A percentile compares a stretch with the other conserved stretches of the same genome.
These are phyloP conservation scores for Nerophis lumbriciformis DNA, from an alignment of 2,113 vertebrate genomes.

Conservation along the genomic window DNA sequence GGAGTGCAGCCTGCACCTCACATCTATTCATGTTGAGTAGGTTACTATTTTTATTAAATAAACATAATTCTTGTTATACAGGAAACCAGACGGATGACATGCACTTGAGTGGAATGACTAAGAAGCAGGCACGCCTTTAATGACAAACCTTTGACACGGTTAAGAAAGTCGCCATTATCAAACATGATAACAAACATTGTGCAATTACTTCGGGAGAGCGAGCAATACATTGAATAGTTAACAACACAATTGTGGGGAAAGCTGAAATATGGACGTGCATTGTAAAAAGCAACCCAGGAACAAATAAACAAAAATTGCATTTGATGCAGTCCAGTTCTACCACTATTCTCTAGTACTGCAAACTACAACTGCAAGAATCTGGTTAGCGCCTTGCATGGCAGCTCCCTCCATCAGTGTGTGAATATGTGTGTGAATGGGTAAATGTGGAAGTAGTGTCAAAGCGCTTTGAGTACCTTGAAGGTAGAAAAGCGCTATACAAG, in stretches of 20 bases:
- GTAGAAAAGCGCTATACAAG: too few relatives aligned
- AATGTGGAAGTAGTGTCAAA: too few relatives aligned
- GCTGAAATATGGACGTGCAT: neutral
- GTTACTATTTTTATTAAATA: neutral
- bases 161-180: neutral
- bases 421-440: too few relatives aligned
- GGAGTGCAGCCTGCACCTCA: neutral
- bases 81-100: neutral
- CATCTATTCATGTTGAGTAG: neutral
- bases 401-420: too few relatives aligned
- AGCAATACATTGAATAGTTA: neutral
- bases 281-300: neutral
- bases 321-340: too few relatives aligned
- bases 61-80: neutral
- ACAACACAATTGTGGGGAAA: neutral
- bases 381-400: too few relatives aligned
- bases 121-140: neutral
- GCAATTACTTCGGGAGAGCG: neutral
- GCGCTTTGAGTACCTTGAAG: too few relatives aligned
- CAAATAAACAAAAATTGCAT: neutral
- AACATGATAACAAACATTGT: neutral
- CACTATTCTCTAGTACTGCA: too few relatives aligned
- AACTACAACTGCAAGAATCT: too few relatives aligned
- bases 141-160: constrained; percentile 3
- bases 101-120: neutral